A percentile compares a stretch with the other conserved stretches of the same genome.
phyloP scores from a whole-genome alignment of 2,797 vertebrate genomes.

The Lacerta viridis region DNA sequence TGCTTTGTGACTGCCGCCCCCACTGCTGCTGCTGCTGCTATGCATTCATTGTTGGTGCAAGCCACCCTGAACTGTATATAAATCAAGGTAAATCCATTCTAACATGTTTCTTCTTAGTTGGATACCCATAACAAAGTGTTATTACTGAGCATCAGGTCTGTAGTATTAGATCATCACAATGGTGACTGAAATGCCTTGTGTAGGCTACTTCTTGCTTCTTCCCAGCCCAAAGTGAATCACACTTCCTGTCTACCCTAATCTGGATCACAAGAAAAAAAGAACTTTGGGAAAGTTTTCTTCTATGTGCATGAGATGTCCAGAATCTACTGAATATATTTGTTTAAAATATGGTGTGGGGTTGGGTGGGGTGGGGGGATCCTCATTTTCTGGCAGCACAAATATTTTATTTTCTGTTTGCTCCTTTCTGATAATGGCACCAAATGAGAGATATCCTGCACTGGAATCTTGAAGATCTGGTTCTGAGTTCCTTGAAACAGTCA shows the following conservation, averaged over 20 bases:
- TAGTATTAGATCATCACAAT: background rate
- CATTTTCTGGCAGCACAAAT: background rate
- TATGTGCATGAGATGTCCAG: background rate
- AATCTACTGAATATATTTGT: background rate
- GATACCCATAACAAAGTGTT: background rate
- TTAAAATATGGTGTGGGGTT: background rate
- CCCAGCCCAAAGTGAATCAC: background rate
- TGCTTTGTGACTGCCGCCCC: background rate
- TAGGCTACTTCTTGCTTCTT: background rate
- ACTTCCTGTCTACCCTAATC: background rate
- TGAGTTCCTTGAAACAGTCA: background rate
- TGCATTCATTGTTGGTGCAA: background rate
- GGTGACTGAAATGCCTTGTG: background rate
- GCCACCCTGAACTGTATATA: background rate
- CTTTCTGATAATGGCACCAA: background rate
- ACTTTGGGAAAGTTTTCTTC: background rate
- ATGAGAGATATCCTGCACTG: background rate
- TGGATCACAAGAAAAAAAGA: background rate
- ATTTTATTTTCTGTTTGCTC: background rate
- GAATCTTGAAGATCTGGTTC: background rate
- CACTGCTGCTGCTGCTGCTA: background rate
- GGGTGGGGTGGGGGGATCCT: too few species aligned
- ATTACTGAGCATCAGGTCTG: background rate
- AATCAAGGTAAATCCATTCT: background rate
- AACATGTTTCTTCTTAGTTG: background rate